Evolutionary conservation across 2,797 vertebrate genomes (phyloP), one percentile per base, ranked within the genome.

Genomic region (Uromys caudimaculatus): DNA sequence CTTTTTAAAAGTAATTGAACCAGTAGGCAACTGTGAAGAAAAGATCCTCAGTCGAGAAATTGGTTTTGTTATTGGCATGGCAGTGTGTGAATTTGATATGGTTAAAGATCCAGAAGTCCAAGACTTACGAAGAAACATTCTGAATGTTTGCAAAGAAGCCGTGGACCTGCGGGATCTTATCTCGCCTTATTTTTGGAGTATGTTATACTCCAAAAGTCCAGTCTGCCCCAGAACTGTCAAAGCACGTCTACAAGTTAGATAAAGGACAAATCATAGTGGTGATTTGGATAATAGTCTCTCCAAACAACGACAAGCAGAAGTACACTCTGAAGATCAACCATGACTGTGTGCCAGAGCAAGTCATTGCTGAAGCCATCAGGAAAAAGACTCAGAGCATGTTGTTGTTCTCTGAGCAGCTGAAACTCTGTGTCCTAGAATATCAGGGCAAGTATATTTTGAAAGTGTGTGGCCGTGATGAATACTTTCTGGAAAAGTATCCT

Each of bases 191-290:
- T n/a, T n/a, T n/a, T n/a, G n/a, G n/a, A n/a, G n/a, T n/a, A n/a
- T n/a, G n/a, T n/a, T n/a, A 99, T 97, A 99, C 99, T 96, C 99
- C 99, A 93, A 99, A 99, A 9, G 99, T 99, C 38, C 99, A 99
- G 97, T 99, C 99, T 90, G 99, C 99, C 89, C 98, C 99, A 98
- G 99, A 99, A 79, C 99, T 99, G 98, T 99, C 99, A 97, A 99
- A 99, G 98, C 99, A 99, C 98, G 99, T 99, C 98, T 99, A 99
- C 98, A 99, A 98, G 98, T 99, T 99, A 98, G 99, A 99, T 98
- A 99, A 99, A 99, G 99, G 99, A 98, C 99, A 99, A 98, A 99
- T 99, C 97, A 99, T 99, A 97, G 99, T 99, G 95, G 99, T 99
- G 85, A 99, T 99, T 97, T 99, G 99, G 99, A 99, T 99, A 96